Conservation (phyloP, 2,113 vertebrate species). For the Charina bottae region DNA sequence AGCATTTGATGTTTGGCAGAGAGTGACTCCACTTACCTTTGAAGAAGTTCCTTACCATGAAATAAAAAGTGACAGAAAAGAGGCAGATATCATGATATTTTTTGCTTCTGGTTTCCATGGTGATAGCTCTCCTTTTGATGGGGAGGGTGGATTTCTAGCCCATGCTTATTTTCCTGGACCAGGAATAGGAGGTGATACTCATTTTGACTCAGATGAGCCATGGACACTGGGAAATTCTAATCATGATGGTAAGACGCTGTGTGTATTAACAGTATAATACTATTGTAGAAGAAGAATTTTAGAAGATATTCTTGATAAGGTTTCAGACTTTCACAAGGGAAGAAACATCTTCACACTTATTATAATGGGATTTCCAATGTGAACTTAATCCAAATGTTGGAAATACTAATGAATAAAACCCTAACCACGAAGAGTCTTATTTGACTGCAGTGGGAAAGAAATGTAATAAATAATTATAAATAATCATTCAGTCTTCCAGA, state of each 20-base stretch:
- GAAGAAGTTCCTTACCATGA: constrained; percentile 96
- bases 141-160: constrained; percentile 96
- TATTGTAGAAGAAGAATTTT: constrained; percentile 7
- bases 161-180: constrained; percentile 98
- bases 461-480: background rate
- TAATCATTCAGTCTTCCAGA: background rate
- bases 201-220: constrained; percentile 96
- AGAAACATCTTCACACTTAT: background rate
- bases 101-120: constrained; percentile 98
- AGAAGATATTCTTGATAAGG: background rate
- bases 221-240: constrained; percentile 97
- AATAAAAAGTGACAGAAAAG: constrained; percentile 94
- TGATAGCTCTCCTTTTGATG: constrained; percentile 96
- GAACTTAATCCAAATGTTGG: background rate
- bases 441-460: background rate
- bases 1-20: constrained; percentile 98
- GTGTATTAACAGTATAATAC: background rate
- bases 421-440: background rate
- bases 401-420: background rate
- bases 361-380: background rate
- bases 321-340: background rate
- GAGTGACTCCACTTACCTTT: constrained; percentile 94
- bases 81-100: constrained; percentile 99
- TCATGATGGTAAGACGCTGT: constrained; percentile 85
- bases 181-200: constrained; percentile 96